Conservation (phyloP, 2,888 invertebrate genomes). For the Stegana nigrithorax region DNA sequence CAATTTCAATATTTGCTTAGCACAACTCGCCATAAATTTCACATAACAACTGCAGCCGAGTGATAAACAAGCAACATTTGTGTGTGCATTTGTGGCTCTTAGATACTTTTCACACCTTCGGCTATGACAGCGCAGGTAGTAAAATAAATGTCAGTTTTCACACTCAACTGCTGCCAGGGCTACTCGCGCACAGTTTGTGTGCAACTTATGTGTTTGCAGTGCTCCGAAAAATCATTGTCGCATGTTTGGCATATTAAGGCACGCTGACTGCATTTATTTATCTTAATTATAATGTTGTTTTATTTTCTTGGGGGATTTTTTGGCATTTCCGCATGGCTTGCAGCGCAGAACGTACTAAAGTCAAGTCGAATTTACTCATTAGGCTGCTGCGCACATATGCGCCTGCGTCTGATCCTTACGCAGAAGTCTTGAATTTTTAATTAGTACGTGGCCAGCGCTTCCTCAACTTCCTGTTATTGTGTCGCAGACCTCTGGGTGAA, state of each 20-base stretch:
- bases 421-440: slow-evolving; percentile 33
- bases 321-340: slow-evolving; percentile 55
- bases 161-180: too few species aligned
- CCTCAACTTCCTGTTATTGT: neutral
- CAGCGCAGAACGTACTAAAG: too few species aligned
- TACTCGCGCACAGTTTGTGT: neutral
- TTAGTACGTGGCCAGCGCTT: slow-evolving; percentile 19
- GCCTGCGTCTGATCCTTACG: neutral
- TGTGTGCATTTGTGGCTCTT: too few species aligned
- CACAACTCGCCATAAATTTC: too few species aligned
- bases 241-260: slow-evolving; percentile 16
- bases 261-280: slow-evolving; percentile 19
- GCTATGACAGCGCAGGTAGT: too few species aligned
- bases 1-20: too few species aligned
- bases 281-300: slow-evolving; percentile 30
- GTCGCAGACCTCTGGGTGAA: neutral
- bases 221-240: slow-evolving; percentile 17
- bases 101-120: too few species aligned
- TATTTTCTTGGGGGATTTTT: slow-evolving; percentile 35
- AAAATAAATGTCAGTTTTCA: too few species aligned
- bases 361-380: neutral
- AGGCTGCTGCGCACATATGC: neutral
- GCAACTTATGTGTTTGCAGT: slow-evolving; percentile 1
- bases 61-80: too few species aligned
- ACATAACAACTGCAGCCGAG: too few species aligned